phyloP scores from a whole-genome alignment of 2,797 vertebrate genomes.

The Galago senegalensis region DNA sequence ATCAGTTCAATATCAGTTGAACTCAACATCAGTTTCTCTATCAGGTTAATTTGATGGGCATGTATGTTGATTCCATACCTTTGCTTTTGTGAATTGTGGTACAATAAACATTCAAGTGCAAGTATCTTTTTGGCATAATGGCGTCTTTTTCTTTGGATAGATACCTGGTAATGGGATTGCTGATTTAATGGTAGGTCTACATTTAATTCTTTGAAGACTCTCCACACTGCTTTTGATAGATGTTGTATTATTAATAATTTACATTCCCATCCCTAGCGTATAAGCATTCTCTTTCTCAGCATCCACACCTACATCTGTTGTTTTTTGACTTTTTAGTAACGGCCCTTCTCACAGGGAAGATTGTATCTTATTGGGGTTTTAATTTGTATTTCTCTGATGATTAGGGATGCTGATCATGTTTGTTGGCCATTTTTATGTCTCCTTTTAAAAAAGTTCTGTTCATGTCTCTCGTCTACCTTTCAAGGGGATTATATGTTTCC shows the following conservation, averaged over 20 bases:
- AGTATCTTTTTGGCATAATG: not conserved
- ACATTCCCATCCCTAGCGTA: no score
- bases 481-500: not conserved
- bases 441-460: not conserved
- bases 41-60: not conserved
- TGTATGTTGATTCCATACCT: not conserved
- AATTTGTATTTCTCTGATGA: not conserved
- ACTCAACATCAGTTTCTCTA: not conserved
- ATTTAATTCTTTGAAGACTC: no score
- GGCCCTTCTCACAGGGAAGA: not conserved
- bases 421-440: not conserved
- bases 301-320: no score
- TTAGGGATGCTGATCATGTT: not conserved
- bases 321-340: not conserved
- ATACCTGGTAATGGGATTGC: no score
- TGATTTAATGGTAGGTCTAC: no score
- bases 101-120: not conserved
- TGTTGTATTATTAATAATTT: no score
- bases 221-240: no score
- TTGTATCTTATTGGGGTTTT: not conserved
- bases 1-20: not conserved
- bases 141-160: no score
- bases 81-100: not conserved
- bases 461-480: not conserved
- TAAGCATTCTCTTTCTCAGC: no score